These are phyloP conservation scores for Gavia stellata DNA, from an alignment of 2,113 vertebrate species.

Conservation along the genomic window DNA sequence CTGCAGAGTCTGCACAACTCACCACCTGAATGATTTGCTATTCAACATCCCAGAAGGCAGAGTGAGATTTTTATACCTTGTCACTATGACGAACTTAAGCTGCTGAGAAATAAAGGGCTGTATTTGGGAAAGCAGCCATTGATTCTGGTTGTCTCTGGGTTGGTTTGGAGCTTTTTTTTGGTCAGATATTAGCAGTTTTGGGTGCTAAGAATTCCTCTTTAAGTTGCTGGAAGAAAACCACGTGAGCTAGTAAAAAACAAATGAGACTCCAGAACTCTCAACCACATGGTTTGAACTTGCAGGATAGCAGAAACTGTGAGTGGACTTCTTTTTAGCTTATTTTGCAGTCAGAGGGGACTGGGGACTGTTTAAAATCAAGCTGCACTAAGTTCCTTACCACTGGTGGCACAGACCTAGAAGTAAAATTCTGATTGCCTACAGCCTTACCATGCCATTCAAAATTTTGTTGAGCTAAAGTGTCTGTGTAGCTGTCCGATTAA, in stretches of 20 bases:
- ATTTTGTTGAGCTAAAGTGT: background rate
- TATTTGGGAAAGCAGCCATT: background rate
- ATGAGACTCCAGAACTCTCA: background rate
- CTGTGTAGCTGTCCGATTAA: background rate
- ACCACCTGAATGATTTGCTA: background rate
- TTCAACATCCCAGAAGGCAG: background rate
- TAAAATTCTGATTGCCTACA: background rate
- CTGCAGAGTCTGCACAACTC: background rate
- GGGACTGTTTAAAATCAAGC: background rate
- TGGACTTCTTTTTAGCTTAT: background rate
- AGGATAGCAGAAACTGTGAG: background rate
- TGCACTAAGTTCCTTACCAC: background rate
- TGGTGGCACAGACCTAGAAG: background rate
- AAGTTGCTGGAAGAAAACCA: background rate
- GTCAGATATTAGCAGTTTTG: background rate
- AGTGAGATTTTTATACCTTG: accelerated
- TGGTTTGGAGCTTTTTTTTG: background rate
- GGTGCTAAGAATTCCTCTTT: background rate
- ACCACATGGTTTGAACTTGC: background rate
- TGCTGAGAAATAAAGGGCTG: background rate
- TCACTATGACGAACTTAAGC: background rate
- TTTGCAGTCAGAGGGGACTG: background rate
- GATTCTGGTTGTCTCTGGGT: background rate
- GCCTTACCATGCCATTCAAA: background rate
- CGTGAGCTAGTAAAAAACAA: background rate